Evolutionary conservation across 2,113 vertebrate genomes (phyloP).

Genomic region (Rhea americana): DNA sequence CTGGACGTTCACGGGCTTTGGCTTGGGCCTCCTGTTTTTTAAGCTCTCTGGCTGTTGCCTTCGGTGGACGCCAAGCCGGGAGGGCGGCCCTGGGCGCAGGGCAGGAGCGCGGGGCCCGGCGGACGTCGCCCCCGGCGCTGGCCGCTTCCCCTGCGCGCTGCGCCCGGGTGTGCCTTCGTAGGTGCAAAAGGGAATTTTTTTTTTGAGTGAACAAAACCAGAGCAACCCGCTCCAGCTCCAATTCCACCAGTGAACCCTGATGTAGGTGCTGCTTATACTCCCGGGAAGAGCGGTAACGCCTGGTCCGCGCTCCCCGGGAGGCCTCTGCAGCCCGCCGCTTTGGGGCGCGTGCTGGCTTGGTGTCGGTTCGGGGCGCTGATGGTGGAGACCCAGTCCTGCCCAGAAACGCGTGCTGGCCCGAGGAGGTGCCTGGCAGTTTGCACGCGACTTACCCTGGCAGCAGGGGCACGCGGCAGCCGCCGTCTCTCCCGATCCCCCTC

Average conservation of each 20-base stretch:
- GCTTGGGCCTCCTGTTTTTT: not conserved
- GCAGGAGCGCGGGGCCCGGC: not conserved
- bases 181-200: no score
- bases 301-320: not conserved
- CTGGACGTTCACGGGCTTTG: not conserved
- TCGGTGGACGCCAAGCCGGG: rapidly evolving
- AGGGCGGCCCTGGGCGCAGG: not conserved
- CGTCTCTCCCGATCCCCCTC: rapidly evolving
- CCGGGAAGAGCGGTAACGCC: not conserved
- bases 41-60: not conserved
- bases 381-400: not conserved
- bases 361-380: not conserved
- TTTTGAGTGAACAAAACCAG: not conserved
- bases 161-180: not conserved
- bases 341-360: not conserved
- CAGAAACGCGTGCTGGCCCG: not conserved
- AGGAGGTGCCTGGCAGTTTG: rapidly evolving
- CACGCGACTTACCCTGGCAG: not conserved
- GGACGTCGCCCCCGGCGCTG: rapidly evolving
- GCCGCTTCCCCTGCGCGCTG: not conserved
- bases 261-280: not conserved
- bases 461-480: not conserved
- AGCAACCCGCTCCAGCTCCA: not conserved
- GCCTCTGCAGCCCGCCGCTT: not conserved
- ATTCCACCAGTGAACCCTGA: not conserved